These are phyloP conservation scores for Coccyzus lansbergi DNA, from an alignment of 2,797 vertebrate genomes.

Conservation along the genomic window DNA sequence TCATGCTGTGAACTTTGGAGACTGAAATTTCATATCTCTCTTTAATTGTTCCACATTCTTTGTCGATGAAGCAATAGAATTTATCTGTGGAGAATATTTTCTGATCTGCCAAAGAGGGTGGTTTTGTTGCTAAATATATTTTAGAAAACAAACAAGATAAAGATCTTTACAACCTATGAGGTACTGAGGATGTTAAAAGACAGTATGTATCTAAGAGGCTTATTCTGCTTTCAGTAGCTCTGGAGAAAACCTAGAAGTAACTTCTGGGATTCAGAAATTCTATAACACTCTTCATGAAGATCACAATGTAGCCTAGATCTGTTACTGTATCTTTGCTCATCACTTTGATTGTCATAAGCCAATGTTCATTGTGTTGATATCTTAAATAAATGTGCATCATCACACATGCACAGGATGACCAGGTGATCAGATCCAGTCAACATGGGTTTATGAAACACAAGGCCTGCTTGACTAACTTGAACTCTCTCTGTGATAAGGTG, in stretches of 20 bases:
- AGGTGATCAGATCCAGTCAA: too few species aligned
- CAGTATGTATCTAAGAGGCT: not conserved
- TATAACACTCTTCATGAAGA: not conserved
- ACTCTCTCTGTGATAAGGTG: too few species aligned
- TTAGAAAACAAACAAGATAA: not conserved
- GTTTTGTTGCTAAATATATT: not conserved
- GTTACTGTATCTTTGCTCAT: not conserved
- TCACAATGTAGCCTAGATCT: not conserved
- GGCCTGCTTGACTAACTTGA: too few species aligned
- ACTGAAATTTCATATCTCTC: not conserved
- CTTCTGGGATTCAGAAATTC: not conserved
- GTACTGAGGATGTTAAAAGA: not conserved
- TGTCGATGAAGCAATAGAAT: not conserved
- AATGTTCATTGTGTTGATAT: not conserved
- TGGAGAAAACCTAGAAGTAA: not conserved
- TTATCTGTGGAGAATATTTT: not conserved
- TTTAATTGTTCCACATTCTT: conserved; percentile 13
- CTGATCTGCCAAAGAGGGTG: not conserved
- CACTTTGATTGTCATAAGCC: not conserved
- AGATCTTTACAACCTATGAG: not conserved
- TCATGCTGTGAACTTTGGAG: conserved; percentile 4
- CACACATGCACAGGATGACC: too few species aligned
- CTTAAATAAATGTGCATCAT: too few species aligned
- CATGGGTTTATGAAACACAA: too few species aligned
- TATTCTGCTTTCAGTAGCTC: not conserved